phyloP scores from a whole-genome alignment of 1,140 invertebrate genomes.

The Micrasema minimum region DNA sequence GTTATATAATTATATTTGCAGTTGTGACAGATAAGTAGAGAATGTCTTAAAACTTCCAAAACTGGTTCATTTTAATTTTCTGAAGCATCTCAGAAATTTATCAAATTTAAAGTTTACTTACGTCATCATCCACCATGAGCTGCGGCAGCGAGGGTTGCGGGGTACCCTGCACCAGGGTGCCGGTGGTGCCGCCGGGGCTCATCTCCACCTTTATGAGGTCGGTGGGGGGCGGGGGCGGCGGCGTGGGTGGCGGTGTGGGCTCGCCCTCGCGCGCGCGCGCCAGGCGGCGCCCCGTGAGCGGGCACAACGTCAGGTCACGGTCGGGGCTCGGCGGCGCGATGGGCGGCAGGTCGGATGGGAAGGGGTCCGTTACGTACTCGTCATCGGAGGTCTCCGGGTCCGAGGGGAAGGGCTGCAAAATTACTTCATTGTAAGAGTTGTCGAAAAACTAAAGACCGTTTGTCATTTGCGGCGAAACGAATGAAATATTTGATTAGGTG shows the following conservation, averaged over 20 bases:
- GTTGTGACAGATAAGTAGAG: too few species aligned
- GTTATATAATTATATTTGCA: too few species aligned
- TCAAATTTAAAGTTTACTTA: too few species aligned
- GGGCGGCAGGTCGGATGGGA: constrained; percentile 69
- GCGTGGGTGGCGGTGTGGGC: constrained; percentile 67
- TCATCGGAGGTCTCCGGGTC: constrained; percentile 47
- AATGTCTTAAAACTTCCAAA: too few species aligned
- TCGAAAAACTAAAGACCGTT: too few species aligned
- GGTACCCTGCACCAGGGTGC: constrained; percentile 68
- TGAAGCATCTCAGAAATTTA: too few species aligned
- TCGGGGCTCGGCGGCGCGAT: constrained; percentile 74
- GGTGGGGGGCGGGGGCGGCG: constrained; percentile 56
- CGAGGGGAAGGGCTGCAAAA: constrained; percentile 37
- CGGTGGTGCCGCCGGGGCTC: constrained; percentile 74
- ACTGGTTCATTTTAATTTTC: too few species aligned
- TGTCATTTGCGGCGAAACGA: too few species aligned
- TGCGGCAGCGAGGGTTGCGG: constrained; percentile 62
- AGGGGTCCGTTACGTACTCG: constrained; percentile 65
- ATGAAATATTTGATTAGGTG: too few species aligned
- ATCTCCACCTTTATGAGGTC: constrained; percentile 69
- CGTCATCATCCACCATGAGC: constrained; percentile 64
- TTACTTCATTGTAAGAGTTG: constrained; percentile 12
- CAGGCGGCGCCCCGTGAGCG: constrained; percentile 75
- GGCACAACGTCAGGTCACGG: constrained; percentile 75
- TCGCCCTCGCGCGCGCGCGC: constrained; percentile 75